Evolutionary conservation across 2,888 invertebrate species (phyloP).

Genomic region (Spodoptera picta): DNA sequence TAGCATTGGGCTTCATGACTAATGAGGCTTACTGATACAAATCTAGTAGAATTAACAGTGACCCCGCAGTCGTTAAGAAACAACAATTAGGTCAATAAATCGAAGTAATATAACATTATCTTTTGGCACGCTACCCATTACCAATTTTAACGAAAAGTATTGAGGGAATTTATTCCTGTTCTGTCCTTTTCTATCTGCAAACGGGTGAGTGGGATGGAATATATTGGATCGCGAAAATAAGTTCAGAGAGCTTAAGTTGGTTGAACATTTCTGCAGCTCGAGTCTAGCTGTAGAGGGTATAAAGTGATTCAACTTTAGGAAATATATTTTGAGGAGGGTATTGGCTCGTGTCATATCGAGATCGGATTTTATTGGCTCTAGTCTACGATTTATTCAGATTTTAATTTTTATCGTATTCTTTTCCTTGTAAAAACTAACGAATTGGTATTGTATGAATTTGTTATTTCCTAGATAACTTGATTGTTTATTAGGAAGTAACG

Average conservation of each 20-base stretch:
- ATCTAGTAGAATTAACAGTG: constrained; percentile 38
- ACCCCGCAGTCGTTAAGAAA: constrained; percentile 33
- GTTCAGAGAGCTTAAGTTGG: constrained; percentile 39
- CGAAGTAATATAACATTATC: constrained; percentile 60
- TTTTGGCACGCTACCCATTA: constrained; percentile 57
- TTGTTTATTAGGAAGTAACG: no score
- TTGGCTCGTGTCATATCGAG: constrained; percentile 37
- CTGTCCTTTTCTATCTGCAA: constrained; percentile 27
- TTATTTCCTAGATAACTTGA: no score
- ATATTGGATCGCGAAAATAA: constrained; percentile 38
- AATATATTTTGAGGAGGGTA: constrained; percentile 30
- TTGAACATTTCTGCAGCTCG: constrained; percentile 38
- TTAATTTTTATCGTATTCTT: background rate
- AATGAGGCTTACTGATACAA: constrained; percentile 34
- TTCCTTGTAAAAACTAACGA: no score
- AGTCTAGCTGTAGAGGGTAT: constrained; percentile 19
- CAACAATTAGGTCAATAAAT: constrained; percentile 61
- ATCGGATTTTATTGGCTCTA: constrained; percentile 26
- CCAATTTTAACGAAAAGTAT: constrained; percentile 50
- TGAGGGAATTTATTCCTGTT: constrained; percentile 47
- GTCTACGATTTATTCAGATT: constrained; percentile 6
- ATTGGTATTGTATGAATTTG: no score
- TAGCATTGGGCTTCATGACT: constrained; percentile 14
- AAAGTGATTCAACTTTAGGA: constrained; percentile 46
- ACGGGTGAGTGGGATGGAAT: constrained; percentile 27